These are phyloP conservation scores for Drosophila mauritiana DNA, from an alignment of 1,140 invertebrate genomes.

Conservation along the genomic window DNA sequence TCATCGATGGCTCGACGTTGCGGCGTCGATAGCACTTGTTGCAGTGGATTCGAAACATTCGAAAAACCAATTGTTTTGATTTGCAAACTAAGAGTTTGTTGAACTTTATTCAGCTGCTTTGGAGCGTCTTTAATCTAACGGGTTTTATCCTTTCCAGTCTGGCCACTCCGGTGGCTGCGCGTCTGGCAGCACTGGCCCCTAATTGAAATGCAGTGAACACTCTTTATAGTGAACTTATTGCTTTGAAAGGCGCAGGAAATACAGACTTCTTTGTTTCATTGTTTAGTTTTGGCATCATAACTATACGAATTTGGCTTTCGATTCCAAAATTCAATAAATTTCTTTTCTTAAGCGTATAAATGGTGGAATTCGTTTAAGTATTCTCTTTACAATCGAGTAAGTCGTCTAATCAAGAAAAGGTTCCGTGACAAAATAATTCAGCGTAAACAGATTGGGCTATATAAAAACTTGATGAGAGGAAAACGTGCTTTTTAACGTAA, in stretches of 20 bases:
- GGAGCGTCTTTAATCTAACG: conserved; percentile 12
- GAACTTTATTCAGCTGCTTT: not conserved
- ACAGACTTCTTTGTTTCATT: too few relatives aligned
- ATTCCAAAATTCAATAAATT: too few relatives aligned
- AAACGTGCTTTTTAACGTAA: conserved; percentile 2
- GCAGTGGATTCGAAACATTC: conserved; percentile 55
- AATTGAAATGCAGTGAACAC: not conserved
- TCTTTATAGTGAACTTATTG: not conserved
- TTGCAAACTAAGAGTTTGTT: not conserved
- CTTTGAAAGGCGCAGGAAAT: too few relatives aligned
- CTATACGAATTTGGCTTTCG: too few relatives aligned
- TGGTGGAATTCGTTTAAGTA: too few relatives aligned
- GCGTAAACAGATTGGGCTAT: not conserved
- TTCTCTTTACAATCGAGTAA: too few relatives aligned
- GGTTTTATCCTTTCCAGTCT: not conserved
- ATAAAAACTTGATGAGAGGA: not conserved
- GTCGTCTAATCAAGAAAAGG: too few relatives aligned
- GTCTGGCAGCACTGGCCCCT: not conserved
- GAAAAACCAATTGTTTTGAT: not conserved
- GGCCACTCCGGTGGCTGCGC: not conserved
- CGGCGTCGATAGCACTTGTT: conserved; percentile 43
- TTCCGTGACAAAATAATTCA: not conserved
- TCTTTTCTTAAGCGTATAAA: too few relatives aligned
- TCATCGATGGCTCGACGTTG: not conserved
- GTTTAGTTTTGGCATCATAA: too few relatives aligned